Evolutionary conservation across 2,113 vertebrate species (phyloP).

Genomic region (Gymnocephalus cernua): DNA sequence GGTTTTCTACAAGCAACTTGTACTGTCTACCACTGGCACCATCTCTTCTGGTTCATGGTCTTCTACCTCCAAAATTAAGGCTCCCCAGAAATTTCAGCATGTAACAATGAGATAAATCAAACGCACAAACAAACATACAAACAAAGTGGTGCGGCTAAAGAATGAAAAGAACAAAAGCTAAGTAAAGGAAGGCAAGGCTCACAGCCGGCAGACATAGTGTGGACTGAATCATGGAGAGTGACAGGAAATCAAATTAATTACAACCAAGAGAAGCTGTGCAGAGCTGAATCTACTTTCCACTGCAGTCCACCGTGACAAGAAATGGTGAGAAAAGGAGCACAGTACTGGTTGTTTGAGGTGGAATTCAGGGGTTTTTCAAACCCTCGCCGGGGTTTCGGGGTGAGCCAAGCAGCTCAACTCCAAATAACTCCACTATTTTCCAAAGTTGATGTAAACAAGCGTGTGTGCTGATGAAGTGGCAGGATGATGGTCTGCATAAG

Average conservation of each 20-base stretch:
- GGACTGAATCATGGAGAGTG: constrained; percentile 29
- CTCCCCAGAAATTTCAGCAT: constrained; percentile 41
- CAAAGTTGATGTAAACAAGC: constrained; percentile 67
- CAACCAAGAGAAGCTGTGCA: constrained; percentile 48
- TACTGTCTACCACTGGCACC: constrained; percentile 57
- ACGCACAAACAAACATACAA: constrained; percentile 67
- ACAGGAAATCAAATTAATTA: constrained; percentile 40
- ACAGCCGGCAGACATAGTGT: constrained; percentile 24
- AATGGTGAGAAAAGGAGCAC: constrained; percentile 28
- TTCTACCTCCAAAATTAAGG: constrained; percentile 61
- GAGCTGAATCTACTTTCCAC: constrained; percentile 52
- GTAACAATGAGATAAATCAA: constrained; percentile 71
- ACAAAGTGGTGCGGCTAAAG: constrained; percentile 54
- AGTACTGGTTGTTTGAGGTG: constrained; percentile 43
- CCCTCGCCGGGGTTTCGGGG: constrained; percentile 10
- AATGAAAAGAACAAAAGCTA: constrained; percentile 53
- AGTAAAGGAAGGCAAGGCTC: constrained; percentile 37
- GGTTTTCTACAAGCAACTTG: constrained; percentile 63
- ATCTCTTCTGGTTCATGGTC: constrained; percentile 61
- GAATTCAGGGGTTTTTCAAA: constrained; percentile 41
- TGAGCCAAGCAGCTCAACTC: constrained; percentile 51
- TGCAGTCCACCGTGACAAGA: constrained; percentile 24
- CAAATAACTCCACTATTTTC: constrained; percentile 61
- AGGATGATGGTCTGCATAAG: constrained; percentile 50
- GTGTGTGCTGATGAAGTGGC: constrained; percentile 56